A percentile compares a stretch with the other conserved stretches of the same genome.
phyloP scores from a whole-genome alignment of 2,797 vertebrate species.

The Bradypodion pumilum region DNA sequence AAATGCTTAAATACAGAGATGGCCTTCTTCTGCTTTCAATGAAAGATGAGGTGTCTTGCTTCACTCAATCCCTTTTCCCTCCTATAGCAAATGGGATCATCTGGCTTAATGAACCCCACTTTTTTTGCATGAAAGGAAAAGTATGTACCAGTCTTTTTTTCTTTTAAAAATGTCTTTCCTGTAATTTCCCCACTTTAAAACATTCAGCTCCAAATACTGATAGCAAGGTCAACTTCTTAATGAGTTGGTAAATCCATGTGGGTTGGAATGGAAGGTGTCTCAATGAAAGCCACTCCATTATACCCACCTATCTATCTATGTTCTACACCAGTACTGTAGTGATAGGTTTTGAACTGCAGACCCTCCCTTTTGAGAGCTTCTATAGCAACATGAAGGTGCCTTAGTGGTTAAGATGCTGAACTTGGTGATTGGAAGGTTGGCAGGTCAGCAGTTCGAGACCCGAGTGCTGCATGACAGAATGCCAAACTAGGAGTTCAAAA shows the following conservation, averaged over 20 bases:
- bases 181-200: conserved; percentile 7
- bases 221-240: background rate
- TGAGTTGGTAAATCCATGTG: background rate
- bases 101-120: conserved; percentile 53
- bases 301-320: no score
- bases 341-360: no score
- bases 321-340: no score
- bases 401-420: no score
- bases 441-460: no score
- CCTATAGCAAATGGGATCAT: conserved; percentile 54
- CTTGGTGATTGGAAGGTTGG: no score
- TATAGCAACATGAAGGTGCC: no score
- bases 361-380: no score
- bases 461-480: no score
- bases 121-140: conserved; percentile 1
- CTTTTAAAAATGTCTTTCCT: background rate
- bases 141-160: background rate
- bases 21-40: conserved; percentile 58
- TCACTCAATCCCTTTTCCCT: conserved; percentile 53
- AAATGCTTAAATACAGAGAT: conserved; percentile 58
- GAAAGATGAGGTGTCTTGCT: conserved; percentile 53
- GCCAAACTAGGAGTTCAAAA: no score
- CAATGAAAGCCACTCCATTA: background rate
- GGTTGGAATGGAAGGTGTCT: background rate
- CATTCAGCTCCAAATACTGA: background rate